Evolutionary conservation across 2,888 invertebrate genomes (phyloP).

Genomic region (Lycophotia porphyrea): DNA sequence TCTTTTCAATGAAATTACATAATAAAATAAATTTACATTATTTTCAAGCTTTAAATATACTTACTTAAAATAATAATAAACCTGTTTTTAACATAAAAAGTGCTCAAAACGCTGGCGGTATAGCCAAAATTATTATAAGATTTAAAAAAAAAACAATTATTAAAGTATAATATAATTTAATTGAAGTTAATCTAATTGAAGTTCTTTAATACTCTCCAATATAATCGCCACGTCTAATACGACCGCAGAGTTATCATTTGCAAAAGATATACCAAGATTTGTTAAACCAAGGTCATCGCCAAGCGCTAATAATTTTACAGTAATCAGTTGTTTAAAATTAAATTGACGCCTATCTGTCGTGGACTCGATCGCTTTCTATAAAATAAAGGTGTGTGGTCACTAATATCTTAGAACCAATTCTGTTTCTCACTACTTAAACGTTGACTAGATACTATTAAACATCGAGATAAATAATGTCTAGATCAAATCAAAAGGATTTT

Average conservation of each 20-base stretch:
- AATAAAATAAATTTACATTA: no score
- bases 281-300: slow-evolving; percentile 20
- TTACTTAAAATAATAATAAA: no score
- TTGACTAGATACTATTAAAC: neutral
- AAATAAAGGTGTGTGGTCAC: neutral
- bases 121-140: neutral
- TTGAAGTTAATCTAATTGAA: no score
- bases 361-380: neutral
- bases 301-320: slow-evolving; percentile 8
- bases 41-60: neutral
- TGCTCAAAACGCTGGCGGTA: neutral
- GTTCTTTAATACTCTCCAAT: neutral
- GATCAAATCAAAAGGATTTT: neutral
- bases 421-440: neutral
- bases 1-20: neutral
- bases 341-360: neutral
- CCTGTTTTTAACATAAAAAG: no score
- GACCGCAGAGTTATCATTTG: slow-evolving; percentile 4
- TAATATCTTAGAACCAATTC: neutral
- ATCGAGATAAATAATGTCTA: no score
- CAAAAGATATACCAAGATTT: slow-evolving; percentile 27
- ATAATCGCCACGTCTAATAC: slow-evolving; percentile 3
- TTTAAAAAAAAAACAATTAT: no score
- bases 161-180: no score
- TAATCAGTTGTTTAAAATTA: neutral